Percentiles rank a stretch among this genome's conserved stretches.
phyloP scores from a whole-genome alignment of 2,797 vertebrate species.

The Taeniopygia guttata region DNA sequence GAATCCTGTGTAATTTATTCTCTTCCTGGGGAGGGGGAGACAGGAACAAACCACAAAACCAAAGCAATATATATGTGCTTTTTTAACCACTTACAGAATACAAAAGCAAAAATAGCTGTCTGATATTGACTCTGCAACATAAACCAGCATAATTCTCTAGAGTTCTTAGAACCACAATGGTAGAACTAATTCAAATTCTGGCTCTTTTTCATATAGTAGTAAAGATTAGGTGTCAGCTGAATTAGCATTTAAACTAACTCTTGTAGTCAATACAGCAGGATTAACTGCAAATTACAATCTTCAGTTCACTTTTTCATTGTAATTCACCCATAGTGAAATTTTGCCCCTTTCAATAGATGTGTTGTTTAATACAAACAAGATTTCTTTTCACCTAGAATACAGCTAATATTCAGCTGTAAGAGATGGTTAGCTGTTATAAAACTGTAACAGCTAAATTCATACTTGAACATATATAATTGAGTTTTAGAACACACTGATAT shows the following conservation, averaged over 20 bases:
- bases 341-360: background rate
- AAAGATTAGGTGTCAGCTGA: background rate
- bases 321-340: background rate
- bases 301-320: background rate
- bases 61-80: background rate
- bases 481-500: background rate
- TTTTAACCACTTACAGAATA: background rate
- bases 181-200: background rate
- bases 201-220: background rate
- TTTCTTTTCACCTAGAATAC: background rate
- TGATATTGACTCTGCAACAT: background rate
- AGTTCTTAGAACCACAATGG: background rate
- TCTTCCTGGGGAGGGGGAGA: background rate
- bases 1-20: constrained; percentile 29
- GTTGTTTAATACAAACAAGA: background rate
- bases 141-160: background rate
- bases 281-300: constrained; percentile 41
- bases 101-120: background rate
- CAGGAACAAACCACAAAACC: background rate
- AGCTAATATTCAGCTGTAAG: background rate
- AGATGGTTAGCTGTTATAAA: background rate
- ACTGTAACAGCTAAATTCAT: background rate
- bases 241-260: constrained; percentile 42
- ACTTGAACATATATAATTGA: background rate
- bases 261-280: background rate